These are phyloP conservation scores for Hartigia nigra DNA, from an alignment of 2,888 invertebrate genomes.

Conservation along the genomic window DNA sequence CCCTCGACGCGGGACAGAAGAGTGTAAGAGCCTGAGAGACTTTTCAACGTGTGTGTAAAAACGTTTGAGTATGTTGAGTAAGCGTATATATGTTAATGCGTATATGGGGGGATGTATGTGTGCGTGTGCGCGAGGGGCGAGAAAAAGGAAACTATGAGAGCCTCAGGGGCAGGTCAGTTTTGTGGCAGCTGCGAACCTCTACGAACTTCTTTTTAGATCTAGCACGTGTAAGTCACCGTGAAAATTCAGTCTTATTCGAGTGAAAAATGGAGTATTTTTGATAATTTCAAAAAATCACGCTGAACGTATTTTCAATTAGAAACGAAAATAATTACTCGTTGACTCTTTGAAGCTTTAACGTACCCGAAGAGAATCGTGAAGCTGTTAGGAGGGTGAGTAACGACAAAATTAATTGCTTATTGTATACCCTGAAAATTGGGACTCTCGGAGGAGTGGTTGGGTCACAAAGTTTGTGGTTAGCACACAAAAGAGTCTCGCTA, in stretches of 20 bases:
- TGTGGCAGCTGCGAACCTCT: slow-evolving; percentile 1
- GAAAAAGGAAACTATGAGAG: slow-evolving; percentile 1
- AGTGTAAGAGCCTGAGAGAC: not conserved
- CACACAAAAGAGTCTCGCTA: not conserved
- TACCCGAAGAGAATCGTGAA: not conserved
- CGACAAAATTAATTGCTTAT: not conserved
- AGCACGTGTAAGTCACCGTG: not conserved
- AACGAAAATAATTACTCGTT: not conserved
- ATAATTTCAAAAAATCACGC: not conserved
- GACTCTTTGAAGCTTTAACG: not conserved
- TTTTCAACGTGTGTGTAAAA: not conserved
- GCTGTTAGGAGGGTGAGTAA: not conserved
- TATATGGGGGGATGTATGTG: not conserved
- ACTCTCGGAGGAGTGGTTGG: not conserved
- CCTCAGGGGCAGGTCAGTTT: slow-evolving; percentile 6
- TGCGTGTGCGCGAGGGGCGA: slow-evolving; percentile 3
- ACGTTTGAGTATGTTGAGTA: not conserved
- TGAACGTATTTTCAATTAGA: not conserved
- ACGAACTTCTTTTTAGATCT: too few species aligned
- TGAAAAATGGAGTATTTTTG: not conserved
- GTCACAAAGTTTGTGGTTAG: not conserved
- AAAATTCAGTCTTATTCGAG: not conserved
- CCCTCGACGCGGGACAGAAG: not conserved
- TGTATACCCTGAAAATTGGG: not conserved
- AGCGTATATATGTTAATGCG: not conserved